Base-by-base conservation (phyloP, 2,888 invertebrate species). In the Himalopsyche anomala region DNA sequence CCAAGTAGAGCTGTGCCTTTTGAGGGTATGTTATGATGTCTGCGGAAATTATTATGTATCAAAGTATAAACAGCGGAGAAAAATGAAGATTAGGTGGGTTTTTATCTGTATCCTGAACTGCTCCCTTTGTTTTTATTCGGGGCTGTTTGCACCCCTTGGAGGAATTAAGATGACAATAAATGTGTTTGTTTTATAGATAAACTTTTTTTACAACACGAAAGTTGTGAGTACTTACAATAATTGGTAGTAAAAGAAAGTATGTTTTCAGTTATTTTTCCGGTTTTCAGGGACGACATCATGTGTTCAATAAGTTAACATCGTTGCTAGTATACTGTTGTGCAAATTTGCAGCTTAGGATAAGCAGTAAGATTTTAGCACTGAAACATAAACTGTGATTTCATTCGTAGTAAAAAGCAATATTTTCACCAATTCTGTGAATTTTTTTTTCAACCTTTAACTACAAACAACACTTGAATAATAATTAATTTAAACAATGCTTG, bases 1-100 rank as follows among this genome's bases (percentile, higher is more conserved):
- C 12, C 74, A 38, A 38, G 38, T 38, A 15, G 19, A 38, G 74
- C 15, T 74, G 74, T 74, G 36, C 74, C n/a, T 74, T 74, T 74
- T 74, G 74, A 74, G 74, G 36, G 74, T 74, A 74, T 36, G 36
- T 74, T 74, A 74, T 74, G 74, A 74, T 74, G 74, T 74, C 74
- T 74, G 74, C 36, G 74, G 36, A 74, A 74, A 74, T 74, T 38
- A 74, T 74, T 38, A 74, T 38, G 74, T 74, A 62, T 62, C n/a
- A 19, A 62, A 62, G 62, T 62, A 74, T 36, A 74, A 74, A 69
- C 19, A 69, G 69, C 28, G 19, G 28, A 19, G 28, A 28, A 69
- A 36, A 74, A 15, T 36, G 74, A 36, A 74, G 74, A 74, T 74
- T 36, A 74, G 74, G 74, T 36, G 15, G 74, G 74, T 28, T 74